Conservation (phyloP, 2,113 vertebrate genomes). For the Scytalopus superciliaris region DNA sequence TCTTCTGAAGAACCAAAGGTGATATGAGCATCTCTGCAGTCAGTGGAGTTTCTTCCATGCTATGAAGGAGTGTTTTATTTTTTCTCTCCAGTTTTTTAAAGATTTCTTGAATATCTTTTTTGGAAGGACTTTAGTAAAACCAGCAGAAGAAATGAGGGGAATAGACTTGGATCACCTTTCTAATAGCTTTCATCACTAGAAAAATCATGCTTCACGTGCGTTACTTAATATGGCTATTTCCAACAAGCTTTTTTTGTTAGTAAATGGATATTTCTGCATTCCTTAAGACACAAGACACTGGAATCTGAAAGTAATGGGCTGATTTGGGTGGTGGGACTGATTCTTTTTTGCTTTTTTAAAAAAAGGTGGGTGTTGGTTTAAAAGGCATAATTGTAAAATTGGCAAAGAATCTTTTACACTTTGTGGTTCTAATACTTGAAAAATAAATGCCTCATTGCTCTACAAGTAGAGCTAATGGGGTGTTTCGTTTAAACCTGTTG, state of each 20-base stretch:
- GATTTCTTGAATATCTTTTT: constrained; percentile 70
- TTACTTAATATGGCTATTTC: constrained; percentile 73
- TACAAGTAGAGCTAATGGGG: constrained; percentile 74
- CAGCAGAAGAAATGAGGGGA: constrained; percentile 70
- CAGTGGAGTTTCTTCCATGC: constrained; percentile 66
- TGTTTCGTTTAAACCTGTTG: constrained; percentile 77
- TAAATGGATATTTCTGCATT: constrained; percentile 72
- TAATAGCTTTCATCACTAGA: constrained; percentile 72
- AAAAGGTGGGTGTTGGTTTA: constrained; percentile 70
- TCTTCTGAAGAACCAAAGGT: constrained; percentile 76
- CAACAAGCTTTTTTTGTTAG: constrained; percentile 69
- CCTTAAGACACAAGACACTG: constrained; percentile 66
- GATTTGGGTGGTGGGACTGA: constrained; percentile 49
- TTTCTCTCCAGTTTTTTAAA: constrained; percentile 72
- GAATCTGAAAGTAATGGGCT: constrained; percentile 66
- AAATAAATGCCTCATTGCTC: constrained; percentile 75
- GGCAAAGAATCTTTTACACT: constrained; percentile 76
- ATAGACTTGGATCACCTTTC: constrained; percentile 71
- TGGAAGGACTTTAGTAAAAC: constrained; percentile 74
- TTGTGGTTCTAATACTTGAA: constrained; percentile 88
- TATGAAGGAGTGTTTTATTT: constrained; percentile 70
- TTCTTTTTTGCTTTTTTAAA: constrained; percentile 6
- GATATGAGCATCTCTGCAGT: constrained; percentile 59
- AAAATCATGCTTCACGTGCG: constrained; percentile 70
- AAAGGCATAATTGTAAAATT: constrained; percentile 76